phyloP scores from a whole-genome alignment of 2,888 invertebrate species.

The Odontothrips loti region DNA sequence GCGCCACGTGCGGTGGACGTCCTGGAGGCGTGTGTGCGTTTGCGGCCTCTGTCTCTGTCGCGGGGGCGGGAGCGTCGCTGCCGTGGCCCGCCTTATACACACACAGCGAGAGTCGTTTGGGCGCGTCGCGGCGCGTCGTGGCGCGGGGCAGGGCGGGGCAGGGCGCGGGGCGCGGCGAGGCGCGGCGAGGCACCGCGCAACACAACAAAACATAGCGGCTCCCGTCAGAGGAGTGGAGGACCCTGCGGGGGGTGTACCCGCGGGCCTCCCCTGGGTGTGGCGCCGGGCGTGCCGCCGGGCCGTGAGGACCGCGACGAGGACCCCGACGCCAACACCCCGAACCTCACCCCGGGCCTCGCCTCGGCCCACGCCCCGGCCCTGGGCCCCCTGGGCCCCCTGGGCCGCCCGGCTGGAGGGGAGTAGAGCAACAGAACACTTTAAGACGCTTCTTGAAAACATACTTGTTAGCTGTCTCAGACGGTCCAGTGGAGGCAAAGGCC shows the following conservation, averaged over 20 bases:
- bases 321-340: no score
- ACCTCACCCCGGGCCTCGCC: not conserved
- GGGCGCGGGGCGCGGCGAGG: not conserved
- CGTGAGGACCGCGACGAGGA: not conserved
- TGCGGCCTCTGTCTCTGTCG: not conserved
- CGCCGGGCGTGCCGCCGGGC: not conserved
- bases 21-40: not conserved
- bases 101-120: not conserved
- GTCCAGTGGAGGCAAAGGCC: no score
- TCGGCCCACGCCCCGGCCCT: not conserved
- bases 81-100: not conserved
- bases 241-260: not conserved
- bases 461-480: no score
- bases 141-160: not conserved
- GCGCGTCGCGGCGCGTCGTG: not conserved
- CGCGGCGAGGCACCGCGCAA: not conserved
- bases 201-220: slow-evolving; percentile 14
- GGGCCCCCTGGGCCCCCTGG: not conserved
- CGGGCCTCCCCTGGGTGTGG: not conserved
- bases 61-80: slow-evolving; percentile 9
- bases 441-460: no score
- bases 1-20: not conserved
- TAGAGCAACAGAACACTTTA: not conserved
- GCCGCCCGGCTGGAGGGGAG: not conserved
- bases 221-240: not conserved